These are phyloP conservation scores for Invenusta paracnida DNA, from an alignment of 2,888 invertebrate genomes.

Conservation along the genomic window DNA sequence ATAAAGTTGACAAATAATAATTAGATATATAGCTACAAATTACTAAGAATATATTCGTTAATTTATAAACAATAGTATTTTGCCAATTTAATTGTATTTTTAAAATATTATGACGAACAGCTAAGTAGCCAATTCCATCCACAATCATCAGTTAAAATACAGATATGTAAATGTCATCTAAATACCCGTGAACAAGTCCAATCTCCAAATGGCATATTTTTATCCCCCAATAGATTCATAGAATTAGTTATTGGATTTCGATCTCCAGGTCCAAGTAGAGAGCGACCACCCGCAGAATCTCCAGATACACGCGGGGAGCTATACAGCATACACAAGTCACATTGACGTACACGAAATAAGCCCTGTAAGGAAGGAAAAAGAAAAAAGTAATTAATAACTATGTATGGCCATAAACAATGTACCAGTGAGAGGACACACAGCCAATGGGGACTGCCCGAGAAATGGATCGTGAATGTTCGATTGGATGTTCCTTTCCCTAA, in stretches of 20 bases:
- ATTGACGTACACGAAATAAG: conserved; percentile 50
- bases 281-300: neutral
- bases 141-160: no score
- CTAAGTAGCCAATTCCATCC: no score
- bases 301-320: conserved; percentile 49
- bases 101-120: no score
- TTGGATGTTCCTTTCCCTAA: no score
- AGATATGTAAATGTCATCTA: no score
- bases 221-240: neutral
- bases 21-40: no score
- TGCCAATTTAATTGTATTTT: no score
- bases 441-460: neutral
- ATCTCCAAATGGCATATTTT: conserved; percentile 21
- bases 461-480: conserved; percentile 18
- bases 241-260: neutral
- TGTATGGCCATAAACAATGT: neutral
- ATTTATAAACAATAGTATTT: no score
- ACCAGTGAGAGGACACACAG: conserved; percentile 1
- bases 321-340: conserved; percentile 52
- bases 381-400: neutral
- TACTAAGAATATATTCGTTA: no score
- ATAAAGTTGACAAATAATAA: no score
- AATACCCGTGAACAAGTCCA: conserved; percentile 39
- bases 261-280: neutral
- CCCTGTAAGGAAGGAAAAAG: conserved; percentile 49